Evolutionary conservation across 2,888 invertebrate species (phyloP), one percentile per base, ranked within the genome.

Genomic region (Drosophila dives): DNA sequence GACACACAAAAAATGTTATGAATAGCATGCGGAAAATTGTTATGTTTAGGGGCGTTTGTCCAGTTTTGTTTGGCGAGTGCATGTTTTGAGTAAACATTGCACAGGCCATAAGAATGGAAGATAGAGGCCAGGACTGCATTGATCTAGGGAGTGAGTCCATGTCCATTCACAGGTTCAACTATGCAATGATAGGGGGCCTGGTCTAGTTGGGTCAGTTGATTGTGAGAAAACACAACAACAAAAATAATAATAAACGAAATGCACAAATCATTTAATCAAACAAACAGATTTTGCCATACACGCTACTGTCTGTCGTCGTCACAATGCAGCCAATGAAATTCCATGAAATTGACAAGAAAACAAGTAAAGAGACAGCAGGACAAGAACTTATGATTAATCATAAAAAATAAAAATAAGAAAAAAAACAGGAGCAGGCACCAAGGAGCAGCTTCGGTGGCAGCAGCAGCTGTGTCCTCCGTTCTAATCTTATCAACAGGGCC

Each of bases 401-500:
- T 63, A 69, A 72, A 53, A 32, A n/a, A 60, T 66, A 72, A 38
- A 36, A 42, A n/a, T 48, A 48, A 26, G n/a, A 48, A 56, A 40
- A 51, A 40, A 58, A 61, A 63, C 48, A 36, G 42, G 33, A 59
- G 45, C 61, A 53, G 40, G 23, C 36, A 54, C 17, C 54, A n/a
- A 56, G 55, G 6, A 56, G 54, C 67, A 55, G 56, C 5, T 55
- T 66, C 70, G 60, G 80, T 38, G 48, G 48, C 66, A 34, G 65
- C 12, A 34, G 56, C 72, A 62, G 64, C 51, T 72, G 70, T 65
- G 48, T 34, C 17, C 40, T 33, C 26, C 12, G 40, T 12, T 38
- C 34, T 55, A 62, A 90, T 90, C 90, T 90, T 86, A 90, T 90
- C 90, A 78, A 66, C 26, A 83, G 70, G 71, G 77, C 74, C 81